phyloP scores from a whole-genome alignment of 2,113 vertebrate species.

The Eidolon helvum region DNA sequence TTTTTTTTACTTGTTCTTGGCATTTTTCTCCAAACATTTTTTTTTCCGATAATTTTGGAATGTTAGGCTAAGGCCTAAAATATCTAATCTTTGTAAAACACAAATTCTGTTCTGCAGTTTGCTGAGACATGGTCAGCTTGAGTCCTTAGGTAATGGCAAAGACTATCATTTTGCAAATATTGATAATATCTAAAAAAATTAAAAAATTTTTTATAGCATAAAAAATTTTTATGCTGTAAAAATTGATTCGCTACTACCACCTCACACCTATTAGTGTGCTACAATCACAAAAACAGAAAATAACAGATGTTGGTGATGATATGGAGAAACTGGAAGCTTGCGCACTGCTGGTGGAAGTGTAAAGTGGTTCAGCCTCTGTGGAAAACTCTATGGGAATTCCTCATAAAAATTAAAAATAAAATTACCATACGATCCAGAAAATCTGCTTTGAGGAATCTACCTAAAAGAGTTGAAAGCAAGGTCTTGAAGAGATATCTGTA shows the following conservation, averaged over 20 bases:
- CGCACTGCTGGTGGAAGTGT: background rate
- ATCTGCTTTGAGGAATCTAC: background rate
- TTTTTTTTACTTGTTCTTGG: background rate
- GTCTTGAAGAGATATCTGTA: background rate
- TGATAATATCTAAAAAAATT: too few relatives aligned
- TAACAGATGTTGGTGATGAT: background rate
- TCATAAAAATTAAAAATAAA: background rate
- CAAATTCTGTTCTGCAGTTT: background rate
- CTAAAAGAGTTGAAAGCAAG: background rate
- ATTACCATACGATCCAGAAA: background rate
- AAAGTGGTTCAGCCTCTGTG: background rate
- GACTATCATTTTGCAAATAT: background rate
- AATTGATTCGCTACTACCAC: background rate
- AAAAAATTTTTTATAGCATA: too few relatives aligned
- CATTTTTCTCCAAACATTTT: background rate
- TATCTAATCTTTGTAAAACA: background rate
- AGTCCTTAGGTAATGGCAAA: background rate
- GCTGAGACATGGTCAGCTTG: background rate
- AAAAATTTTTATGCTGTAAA: constrained; percentile 9
- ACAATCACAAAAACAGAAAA: background rate
- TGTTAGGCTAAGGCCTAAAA: background rate
- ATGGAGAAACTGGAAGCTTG: background rate
- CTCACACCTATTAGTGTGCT: background rate
- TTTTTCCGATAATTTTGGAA: background rate
- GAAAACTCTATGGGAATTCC: background rate